phyloP scores from a whole-genome alignment of 2,888 invertebrate species.

The Crepidodera aurea region DNA sequence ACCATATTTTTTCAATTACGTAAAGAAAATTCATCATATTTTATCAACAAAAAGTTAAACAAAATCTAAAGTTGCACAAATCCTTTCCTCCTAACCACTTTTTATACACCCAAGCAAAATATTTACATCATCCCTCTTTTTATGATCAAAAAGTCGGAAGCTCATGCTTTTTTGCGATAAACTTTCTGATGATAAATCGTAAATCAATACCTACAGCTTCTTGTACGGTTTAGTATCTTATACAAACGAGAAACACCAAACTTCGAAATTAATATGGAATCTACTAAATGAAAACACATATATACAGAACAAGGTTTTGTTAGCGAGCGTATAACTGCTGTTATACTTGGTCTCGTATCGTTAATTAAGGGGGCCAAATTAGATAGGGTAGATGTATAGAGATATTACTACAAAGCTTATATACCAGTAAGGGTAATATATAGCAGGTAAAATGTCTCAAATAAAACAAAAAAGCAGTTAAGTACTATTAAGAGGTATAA shows the following conservation, averaged over 20 bases:
- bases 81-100: no score
- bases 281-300: constrained; percentile 3
- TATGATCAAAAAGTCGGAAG: neutral
- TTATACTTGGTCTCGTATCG: constrained; percentile 9
- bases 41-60: no score
- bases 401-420: neutral
- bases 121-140: neutral
- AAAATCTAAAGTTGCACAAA: no score
- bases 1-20: no score
- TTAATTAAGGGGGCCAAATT: constrained; percentile 3
- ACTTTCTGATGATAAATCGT: constrained; percentile 9
- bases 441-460: no score
- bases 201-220: constrained; percentile 5
- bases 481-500: no score
- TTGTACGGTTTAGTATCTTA: constrained; percentile 15
- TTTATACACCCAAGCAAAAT: neutral
- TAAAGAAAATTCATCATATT: no score
- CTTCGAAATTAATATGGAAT: constrained; percentile 17
- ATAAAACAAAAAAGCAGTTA: no score
- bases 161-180: constrained; percentile 17
- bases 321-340: constrained; percentile 6
- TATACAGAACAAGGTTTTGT: neutral
- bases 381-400: neutral
- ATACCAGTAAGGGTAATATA: no score
- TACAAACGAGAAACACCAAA: constrained; percentile 14